Evolutionary conservation across 2,888 invertebrate genomes (phyloP), one percentile per base, ranked within the genome.

Genomic region (Acanthopleura granulata): DNA sequence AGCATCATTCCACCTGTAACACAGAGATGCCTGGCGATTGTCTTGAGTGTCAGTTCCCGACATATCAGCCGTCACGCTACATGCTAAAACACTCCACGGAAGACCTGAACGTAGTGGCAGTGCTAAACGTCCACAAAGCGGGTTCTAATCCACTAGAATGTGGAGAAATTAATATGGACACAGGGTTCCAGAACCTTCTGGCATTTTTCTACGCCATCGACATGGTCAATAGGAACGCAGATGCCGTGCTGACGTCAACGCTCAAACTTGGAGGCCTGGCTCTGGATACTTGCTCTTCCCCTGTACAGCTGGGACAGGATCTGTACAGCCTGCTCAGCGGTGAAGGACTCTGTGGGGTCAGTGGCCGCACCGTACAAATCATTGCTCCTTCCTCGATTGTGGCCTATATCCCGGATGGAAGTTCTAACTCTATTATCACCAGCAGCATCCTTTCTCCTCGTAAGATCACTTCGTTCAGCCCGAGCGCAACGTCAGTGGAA

Each of bases 141-240:
- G 83, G 88, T 12, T 80, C 85, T 27, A 82, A 86, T 50, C 83
- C 86, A 50, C 87, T 89, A 75, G 80, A 83, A 4, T 91, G 91
- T 82, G 91, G 91, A 11, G 76, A 79, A 3, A 85, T 90, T 62
- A 83, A 87, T 74, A 86, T 87, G 0, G 83, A 82, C 22, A 79
- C 80, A 12, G 84, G 88, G 51, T 88, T 91, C 78, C 89, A 91
- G 77, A 87, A 88, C 72, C 79, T 91, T 73, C 84, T 91, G 70
- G 91, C 91, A 0, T 88, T 91, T 73, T 88, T 89, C 75, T 91
- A 88, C 79, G 91, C 91, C 11, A 85, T 91, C 27, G 86, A 89
- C 66, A 78, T 84, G 16, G 86, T 91, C 30, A 91, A 91, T 80
- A 77, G 79, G 18, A 89, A 91, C 72, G 51, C 51, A 0, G 81